Evolutionary conservation across 2,113 vertebrate species (phyloP).

Genomic region (Apistogramma diplotaenia): DNA sequence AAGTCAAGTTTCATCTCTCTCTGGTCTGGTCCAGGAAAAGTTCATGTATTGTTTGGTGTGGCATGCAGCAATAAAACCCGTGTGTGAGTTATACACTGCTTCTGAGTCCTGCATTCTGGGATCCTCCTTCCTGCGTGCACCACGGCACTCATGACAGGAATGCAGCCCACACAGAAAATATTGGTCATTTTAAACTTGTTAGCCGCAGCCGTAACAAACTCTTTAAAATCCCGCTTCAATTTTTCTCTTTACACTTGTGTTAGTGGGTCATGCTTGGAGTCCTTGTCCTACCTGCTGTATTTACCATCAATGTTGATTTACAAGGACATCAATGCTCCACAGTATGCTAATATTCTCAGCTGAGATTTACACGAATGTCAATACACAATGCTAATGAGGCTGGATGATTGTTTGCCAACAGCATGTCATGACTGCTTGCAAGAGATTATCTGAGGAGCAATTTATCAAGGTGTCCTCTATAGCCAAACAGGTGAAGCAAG

Average conservation of each 20-base stretch:
- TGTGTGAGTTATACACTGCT: too few relatives aligned
- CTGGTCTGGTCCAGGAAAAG: too few relatives aligned
- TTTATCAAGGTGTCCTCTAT: constrained; percentile 43
- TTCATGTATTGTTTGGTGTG: too few relatives aligned
- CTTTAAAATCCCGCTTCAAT: background rate
- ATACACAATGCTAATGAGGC: constrained; percentile 51
- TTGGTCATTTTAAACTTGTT: too few relatives aligned
- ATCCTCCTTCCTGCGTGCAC: too few relatives aligned
- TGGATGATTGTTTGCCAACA: constrained; percentile 44
- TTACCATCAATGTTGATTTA: constrained; percentile 43
- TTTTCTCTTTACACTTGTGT: background rate
- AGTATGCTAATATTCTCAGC: constrained; percentile 32
- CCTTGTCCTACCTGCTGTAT: constrained; percentile 40
- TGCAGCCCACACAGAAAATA: rapidly evolving
- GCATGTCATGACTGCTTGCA: constrained; percentile 11
- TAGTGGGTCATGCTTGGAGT: background rate
- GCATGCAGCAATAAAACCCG: too few relatives aligned
- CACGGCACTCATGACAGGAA: background rate
- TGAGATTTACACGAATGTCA: constrained; percentile 37
- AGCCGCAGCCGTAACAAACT: too few relatives aligned
- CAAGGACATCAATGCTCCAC: constrained; percentile 35
- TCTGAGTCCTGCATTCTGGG: too few relatives aligned
- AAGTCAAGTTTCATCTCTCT: too few relatives aligned
- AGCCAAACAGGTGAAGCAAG: background rate
- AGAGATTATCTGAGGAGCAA: constrained; percentile 35